Base-by-base conservation (phyloP, 2,113 vertebrate species). In the Suncus etruscus region DNA sequence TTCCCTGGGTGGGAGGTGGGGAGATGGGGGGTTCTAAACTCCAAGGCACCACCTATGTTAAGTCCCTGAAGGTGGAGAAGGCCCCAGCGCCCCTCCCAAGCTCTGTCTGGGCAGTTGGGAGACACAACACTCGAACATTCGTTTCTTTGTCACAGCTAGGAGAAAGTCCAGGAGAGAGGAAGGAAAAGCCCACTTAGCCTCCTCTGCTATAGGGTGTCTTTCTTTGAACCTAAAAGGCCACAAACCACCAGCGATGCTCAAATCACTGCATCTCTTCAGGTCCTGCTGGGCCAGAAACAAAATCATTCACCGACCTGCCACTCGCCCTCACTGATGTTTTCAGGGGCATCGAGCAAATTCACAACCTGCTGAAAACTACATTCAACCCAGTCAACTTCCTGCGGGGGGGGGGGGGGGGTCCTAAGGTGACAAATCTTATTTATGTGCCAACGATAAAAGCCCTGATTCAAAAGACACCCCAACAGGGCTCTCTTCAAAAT, bases 311-410 rank as follows among this genome's bases (percentile, higher is more conserved):
- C 80, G 54, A 72, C 54, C 63, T 89, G 24, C 27, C 54, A 81
- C 74, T 90, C 89, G 89, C 88, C 77, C 94, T 80, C 11, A 29
- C 58, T 6, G 58, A 6, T 24, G 75, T 82, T 86, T 95, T 76
- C 66, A 82, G 68, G 93, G 14, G 12, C 18, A 63, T 39, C 27
- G 39, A 91, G 48, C 76, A 92, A 93, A 90, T 25, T 39, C 39
- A 79, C 25, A 88, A 29, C 12, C 39, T 80, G 80, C 81, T 66
- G 32, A 63, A 87, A 61, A 73, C 45, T 50, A 61, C 58, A 75
- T 88, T 94, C 78, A 76, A 91, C 47, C 66, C 83, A 92, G 83
- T 24, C 91, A 81, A 86, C 86, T 75, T 76, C 77, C 88, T 79
- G 66, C 25, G 81, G 82, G n/a, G 18, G 12, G 39, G 39, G 39